Conservation (phyloP, 2,888 invertebrate genomes). For the Drosophila limbata region DNA sequence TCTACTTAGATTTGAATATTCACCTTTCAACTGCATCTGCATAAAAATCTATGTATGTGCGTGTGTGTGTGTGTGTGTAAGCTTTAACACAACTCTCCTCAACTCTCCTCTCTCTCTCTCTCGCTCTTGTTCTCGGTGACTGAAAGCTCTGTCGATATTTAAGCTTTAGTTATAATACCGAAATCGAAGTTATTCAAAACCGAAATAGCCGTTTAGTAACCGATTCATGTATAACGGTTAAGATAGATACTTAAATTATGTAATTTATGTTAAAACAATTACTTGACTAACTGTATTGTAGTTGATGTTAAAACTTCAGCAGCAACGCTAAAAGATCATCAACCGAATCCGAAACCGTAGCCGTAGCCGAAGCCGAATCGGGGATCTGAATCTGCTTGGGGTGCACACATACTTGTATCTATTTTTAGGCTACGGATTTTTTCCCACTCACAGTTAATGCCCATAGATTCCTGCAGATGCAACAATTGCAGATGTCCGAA, state of each 20-base stretch:
- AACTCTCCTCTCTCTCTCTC: background rate
- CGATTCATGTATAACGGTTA: no score
- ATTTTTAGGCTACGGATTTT: slow-evolving; percentile 75
- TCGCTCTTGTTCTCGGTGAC: no score
- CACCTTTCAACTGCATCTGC: slow-evolving; percentile 49
- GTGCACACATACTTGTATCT: slow-evolving; percentile 57
- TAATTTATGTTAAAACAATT: background rate
- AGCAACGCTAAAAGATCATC: slow-evolving; percentile 55
- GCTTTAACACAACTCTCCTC: slow-evolving; percentile 4
- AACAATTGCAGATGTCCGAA: slow-evolving; percentile 25
- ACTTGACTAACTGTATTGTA: background rate
- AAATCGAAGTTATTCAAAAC: no score
- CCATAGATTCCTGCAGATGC: slow-evolving; percentile 61
- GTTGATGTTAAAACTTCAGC: slow-evolving; percentile 7
- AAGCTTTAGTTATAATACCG: no score
- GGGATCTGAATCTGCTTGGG: slow-evolving; percentile 47
- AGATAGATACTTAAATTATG: no score
- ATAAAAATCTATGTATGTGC: slow-evolving; percentile 2
- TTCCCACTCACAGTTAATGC: slow-evolving; percentile 66
- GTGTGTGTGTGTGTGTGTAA: background rate
- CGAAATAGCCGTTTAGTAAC: no score
- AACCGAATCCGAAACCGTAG: slow-evolving; percentile 40
- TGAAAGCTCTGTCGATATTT: background rate
- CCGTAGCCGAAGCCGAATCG: slow-evolving; percentile 27
- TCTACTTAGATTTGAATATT: slow-evolving; percentile 46